Conservation (phyloP, 2,113 vertebrate species). For the Brachyhypopomus gauderio region DNA sequence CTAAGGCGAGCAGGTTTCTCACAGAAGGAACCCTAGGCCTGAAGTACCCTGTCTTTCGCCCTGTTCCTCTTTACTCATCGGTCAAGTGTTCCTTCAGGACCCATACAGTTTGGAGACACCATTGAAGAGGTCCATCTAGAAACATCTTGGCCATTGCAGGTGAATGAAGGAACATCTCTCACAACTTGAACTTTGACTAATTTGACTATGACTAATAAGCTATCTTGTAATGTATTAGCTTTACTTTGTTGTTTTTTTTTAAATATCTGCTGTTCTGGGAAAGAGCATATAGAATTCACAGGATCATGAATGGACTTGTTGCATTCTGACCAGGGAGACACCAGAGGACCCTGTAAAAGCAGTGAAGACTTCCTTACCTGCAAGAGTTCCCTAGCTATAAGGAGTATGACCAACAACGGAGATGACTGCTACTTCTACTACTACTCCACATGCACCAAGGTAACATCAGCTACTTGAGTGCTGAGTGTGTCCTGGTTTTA, state of each 20-base stretch:
- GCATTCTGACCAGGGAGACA: constrained; percentile 51
- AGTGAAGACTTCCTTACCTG: constrained; percentile 45
- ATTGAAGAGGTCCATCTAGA: constrained; percentile 74
- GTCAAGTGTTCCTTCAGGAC: constrained; percentile 98
- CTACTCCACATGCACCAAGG: constrained; percentile 94
- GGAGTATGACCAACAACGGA: constrained; percentile 86
- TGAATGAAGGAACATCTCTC: constrained; percentile 54
- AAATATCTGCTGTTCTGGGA: background rate
- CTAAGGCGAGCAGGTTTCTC: constrained; percentile 77
- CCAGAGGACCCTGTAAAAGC: constrained; percentile 55
- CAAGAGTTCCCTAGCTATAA: constrained; percentile 40
- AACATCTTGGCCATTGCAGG: constrained; percentile 77
- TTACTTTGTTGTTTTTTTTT: background rate
- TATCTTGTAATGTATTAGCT: background rate
- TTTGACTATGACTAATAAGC: background rate
- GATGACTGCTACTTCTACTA: constrained; percentile 98
- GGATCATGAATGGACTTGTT: constrained; percentile 37
- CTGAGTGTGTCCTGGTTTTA: background rate
- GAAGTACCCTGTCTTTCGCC: constrained; percentile 76
- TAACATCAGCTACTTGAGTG: constrained; percentile 45
- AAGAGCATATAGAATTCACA: background rate
- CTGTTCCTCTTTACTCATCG: constrained; percentile 91
- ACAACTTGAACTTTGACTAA: background rate
- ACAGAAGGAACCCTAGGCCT: constrained; percentile 85
- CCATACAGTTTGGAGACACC: constrained; percentile 78